A percentile compares a stretch with the other conserved stretches of the same genome.
These are phyloP conservation scores for Herminia tarsipennalis DNA, from an alignment of 2,888 invertebrate genomes.

Conservation along the genomic window DNA sequence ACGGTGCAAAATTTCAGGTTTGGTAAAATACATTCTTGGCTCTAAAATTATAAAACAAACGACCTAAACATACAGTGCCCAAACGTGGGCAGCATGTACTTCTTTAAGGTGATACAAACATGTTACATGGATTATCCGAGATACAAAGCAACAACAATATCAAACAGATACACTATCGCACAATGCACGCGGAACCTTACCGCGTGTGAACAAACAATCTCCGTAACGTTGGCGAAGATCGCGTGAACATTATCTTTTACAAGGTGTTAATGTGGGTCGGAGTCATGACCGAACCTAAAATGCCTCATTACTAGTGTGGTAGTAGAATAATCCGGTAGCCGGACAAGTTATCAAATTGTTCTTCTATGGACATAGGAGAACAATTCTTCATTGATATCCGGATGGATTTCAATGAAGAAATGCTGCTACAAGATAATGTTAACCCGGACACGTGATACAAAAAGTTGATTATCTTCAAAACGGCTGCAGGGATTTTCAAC, in stretches of 20 bases:
- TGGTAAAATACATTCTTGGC: too few relatives aligned
- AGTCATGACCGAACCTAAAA: constrained; percentile 40
- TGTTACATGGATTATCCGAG: neutral
- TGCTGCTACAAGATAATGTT: too few relatives aligned
- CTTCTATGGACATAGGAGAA: too few relatives aligned
- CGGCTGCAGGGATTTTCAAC: too few relatives aligned
- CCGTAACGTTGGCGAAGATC: constrained; percentile 14
- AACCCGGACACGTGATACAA: too few relatives aligned
- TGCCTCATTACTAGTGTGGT: constrained; percentile 31
- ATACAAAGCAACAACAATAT: constrained; percentile 13
- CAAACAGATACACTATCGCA: constrained; percentile 1
- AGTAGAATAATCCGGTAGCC: neutral
- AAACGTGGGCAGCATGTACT: neutral
- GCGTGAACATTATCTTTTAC: constrained; percentile 39
- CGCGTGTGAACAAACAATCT: constrained; percentile 29
- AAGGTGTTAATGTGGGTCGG: constrained; percentile 44
- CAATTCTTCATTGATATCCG: too few relatives aligned
- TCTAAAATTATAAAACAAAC: too few relatives aligned
- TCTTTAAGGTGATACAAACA: neutral
- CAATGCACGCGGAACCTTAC: constrained; percentile 10
- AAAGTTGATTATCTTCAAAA: too few relatives aligned
- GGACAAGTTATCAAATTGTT: too few relatives aligned
- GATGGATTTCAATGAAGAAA: too few relatives aligned
- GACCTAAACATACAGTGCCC: neutral
- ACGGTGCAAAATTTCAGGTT: too few relatives aligned